Evolutionary conservation across 2,888 invertebrate genomes (phyloP), one percentile per base, ranked within the genome.

Genomic region (Ephialtes manifestator): DNA sequence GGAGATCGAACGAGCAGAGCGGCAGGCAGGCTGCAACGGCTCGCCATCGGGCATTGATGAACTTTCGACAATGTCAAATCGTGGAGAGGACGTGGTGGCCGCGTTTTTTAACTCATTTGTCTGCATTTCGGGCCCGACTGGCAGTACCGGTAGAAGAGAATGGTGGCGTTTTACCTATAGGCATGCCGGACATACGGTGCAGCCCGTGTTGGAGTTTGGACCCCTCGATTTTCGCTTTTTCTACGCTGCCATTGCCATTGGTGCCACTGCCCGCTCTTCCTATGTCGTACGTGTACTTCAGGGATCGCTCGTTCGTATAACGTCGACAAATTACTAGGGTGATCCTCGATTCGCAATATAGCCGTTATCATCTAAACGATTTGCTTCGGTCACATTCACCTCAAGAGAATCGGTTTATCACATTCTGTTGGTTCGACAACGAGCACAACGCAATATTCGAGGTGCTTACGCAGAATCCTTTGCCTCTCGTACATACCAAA

Each of bases 31-130:
- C 67, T 81, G 81, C 83, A 39, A 55, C 81, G 86, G 87, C 83
- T 87, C 85, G 86, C 89, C 89, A 89, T 90, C 89, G 91, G 92
- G 90, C 93, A 94, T 94, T 93, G 94, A 94, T 94, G 93, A 94
- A 93, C 93, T 93, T 94, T 94, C 93, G 93, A 93, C 94, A 93
- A 93, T 93, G 93, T 94, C 94, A 93, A 94, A 94, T 93, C 93
- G 92, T 88, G 91, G 89, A 82, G 83, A 88, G 88, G 91, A 92
- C 91, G 90, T 91, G 91, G 91, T 89, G 87, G 87, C 91, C 89
- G 91, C 91, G 91, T 91, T 89, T 92, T 92, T 92, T 91, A 91
- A 92, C 92, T 92, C 92, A 92, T 92, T 92, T 92, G 92, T 92
- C 92, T 92, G 90, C 89, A 93, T 94, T 93, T 93, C 90, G 90